phyloP scores from a whole-genome alignment of 2,797 vertebrate genomes.

The Streptopelia turtur region DNA sequence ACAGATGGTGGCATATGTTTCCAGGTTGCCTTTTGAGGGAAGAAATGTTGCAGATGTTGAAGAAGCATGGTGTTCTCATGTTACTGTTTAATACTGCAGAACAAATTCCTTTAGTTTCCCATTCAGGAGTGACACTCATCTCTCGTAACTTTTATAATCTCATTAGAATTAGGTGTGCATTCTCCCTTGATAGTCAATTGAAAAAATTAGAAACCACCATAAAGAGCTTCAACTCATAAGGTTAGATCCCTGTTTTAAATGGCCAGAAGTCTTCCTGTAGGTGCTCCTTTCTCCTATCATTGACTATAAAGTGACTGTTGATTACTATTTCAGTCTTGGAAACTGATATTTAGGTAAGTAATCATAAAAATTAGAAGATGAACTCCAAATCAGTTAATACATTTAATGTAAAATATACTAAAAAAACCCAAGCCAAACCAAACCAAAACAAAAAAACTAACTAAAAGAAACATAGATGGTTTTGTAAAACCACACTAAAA shows the following conservation, averaged over 20 bases:
- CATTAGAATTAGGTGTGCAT: background rate
- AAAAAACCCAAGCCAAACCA: fast-evolving
- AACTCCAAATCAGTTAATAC: background rate
- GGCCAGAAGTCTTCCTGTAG: background rate
- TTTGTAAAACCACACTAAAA: background rate
- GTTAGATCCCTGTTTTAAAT: background rate
- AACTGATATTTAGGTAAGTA: background rate
- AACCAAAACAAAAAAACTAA: background rate
- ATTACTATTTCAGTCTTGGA: background rate
- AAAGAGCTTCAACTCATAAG: background rate
- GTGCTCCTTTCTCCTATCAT: background rate
- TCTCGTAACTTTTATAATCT: background rate
- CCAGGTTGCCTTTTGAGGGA: background rate
- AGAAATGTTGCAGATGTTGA: background rate
- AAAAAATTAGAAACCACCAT: background rate
- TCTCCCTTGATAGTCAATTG: background rate
- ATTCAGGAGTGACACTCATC: background rate
- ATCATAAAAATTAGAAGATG: background rate
- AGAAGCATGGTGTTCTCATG: background rate
- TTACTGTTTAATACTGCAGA: background rate
- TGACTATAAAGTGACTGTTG: background rate
- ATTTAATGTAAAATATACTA: background rate
- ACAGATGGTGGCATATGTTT: background rate
- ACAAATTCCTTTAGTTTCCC: background rate
- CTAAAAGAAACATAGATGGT: background rate